Percentiles rank a stretch among this genome's conserved stretches.
Conservation (phyloP, 2,113 vertebrate genomes). For the Anoura caudifer region DNA sequence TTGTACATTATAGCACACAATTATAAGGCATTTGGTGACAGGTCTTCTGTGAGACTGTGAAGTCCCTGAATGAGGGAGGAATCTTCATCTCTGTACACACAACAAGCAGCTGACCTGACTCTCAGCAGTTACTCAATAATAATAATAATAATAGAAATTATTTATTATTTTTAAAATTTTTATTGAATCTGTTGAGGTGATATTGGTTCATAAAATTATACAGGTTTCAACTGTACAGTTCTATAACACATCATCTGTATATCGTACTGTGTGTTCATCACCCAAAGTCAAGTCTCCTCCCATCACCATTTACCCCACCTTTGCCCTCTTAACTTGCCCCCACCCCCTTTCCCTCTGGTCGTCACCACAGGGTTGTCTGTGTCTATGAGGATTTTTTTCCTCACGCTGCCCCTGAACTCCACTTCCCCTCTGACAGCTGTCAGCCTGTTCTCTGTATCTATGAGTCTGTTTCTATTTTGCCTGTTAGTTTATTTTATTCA, state of each 20-base stretch:
- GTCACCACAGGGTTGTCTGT: not conserved
- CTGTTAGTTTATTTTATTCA: not conserved
- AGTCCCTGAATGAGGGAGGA: not conserved
- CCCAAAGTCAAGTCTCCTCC: not conserved
- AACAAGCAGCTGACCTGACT: not conserved
- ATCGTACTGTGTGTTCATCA: not conserved
- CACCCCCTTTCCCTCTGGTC: not conserved
- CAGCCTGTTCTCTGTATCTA: not conserved
- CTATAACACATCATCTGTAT: not conserved
- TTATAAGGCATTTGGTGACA: not conserved
- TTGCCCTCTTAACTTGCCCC: not conserved
- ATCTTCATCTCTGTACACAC: not conserved
- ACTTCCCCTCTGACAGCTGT: not conserved
- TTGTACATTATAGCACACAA: not conserved
- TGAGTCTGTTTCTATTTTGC: not conserved
- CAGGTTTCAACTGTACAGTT: not conserved
- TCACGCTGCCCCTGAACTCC: not conserved
- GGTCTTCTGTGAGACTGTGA: not conserved
- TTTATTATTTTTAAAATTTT: not conserved
- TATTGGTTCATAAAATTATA: not conserved
- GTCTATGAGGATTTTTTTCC: not conserved
- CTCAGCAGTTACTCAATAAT: not conserved
- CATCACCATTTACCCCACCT: not conserved
- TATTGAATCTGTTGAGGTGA: not conserved
- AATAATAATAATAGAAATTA: not conserved